Base-by-base conservation (phyloP, 2,797 vertebrate species). In the Gallirallus australis region DNA sequence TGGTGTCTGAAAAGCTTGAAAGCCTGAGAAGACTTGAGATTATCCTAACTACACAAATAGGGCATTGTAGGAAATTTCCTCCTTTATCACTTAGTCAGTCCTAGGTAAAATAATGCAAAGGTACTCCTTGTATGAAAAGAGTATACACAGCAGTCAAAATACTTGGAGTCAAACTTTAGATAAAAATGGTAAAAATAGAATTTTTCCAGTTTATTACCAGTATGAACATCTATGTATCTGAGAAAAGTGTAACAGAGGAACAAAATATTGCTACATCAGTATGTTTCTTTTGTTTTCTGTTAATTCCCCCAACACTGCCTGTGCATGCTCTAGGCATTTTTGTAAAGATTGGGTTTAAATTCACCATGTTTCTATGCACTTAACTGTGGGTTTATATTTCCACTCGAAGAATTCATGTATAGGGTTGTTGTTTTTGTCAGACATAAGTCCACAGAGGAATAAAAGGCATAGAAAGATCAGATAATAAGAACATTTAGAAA, bases 401-500 rank as follows among this genome's bases (percentile, higher is more conserved):
- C 0, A 2, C 48, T 83, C 47, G 90, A 88, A 91, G 42, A 63
- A 94, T 89, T 93, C 17, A 37, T 13, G 0, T 56, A 15, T 54
- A 91, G 7, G 15, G 31, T 77, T 37, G 73, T 40, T 86, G 33
- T 6, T 94, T 92, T 88, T 53, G 48, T 77, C 82, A 84, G 64
- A 47, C 33, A 21, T 17, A 15, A 86, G 71, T 89, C 70, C 45
- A 13, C 23, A 65, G 77, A 93, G 66, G 59, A 94, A 91, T 56
- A 82, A 94, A 93, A 92, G 21, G 30, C 56, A 68, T n/a, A 73
- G 60, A 96, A 94, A 91, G 60, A 88, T 71, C 4, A 14, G 45
- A 69, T 95, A 91, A 90, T 88, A 93, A 63, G 18, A 93, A 4
- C 56, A 86, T 84, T 96, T 93, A 89, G 63, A 80, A 95, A 89